Evolutionary conservation across 2,797 vertebrate species (phyloP), one percentile per base, ranked within the genome.

Genomic region (Urophycis tenuis): DNA sequence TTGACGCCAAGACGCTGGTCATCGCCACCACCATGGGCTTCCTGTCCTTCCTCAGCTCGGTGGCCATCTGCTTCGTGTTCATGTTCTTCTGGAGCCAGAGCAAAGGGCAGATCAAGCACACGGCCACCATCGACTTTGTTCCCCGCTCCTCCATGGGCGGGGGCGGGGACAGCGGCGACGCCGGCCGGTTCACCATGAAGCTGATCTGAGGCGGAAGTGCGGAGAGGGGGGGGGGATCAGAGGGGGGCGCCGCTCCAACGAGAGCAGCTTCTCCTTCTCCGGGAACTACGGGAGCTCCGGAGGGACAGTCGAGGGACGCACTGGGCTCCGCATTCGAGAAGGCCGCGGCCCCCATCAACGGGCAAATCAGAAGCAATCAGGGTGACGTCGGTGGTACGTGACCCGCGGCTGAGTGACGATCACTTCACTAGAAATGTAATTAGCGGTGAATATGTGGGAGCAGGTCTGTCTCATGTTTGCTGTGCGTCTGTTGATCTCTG

Each of bases 11-110:
- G 85, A 95, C 95, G 0, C 88, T 97, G 70, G 90, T 93, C 53
- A 94, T 97, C 32, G 95, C 96, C 81, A 93, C 94, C 70, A 95
- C 94, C 0, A 95, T 97, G 79, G 96, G 96, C 30, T 94, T 95
- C 80, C 91, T 96, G 77, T 96, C 96, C 2, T 98, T 98, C 82
- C 92, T 98, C 74, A 95, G 95, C 84, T 96, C 95, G 0, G 96
- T 97, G 45, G 92, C 91, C 53, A 92, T 97, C 67, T 98, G 96
- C 76, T 97, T 98, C 39, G 89, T 95, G 72, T 95, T 97, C 83
- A 96, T 98, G 85, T 95, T 96, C 83, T 93, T 97, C 81, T 98
- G 95, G 96, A 97, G 95, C 84, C 94, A 95, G 80, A 93, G 95
- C 87, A 94, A 94, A 81, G 96, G 96, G 22, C 94, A 94, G 75